These are phyloP conservation scores for Leiothrix lutea DNA, from an alignment of 2,113 vertebrate genomes.

Conservation along the genomic window DNA sequence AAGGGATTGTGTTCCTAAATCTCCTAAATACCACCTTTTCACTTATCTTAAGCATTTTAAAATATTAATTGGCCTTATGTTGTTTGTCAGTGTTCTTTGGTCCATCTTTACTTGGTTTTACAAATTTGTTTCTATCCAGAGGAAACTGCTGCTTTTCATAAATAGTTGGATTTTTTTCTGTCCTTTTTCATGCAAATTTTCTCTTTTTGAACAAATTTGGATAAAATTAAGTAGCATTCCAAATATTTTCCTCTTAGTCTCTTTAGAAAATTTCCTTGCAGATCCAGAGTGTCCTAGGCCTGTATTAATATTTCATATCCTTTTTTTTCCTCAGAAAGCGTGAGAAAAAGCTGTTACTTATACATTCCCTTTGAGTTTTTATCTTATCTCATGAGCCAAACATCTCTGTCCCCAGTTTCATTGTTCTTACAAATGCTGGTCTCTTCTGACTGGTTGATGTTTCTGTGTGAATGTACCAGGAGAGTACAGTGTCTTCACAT, in stretches of 20 bases:
- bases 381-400: not conserved
- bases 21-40: not conserved
- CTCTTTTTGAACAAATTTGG: not conserved
- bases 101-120: not conserved
- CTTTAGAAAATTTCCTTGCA: not conserved
- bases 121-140: not conserved
- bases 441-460: not conserved
- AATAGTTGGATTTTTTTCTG: not conserved
- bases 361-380: not conserved
- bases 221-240: not conserved
- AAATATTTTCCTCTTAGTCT: not conserved
- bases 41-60: not conserved
- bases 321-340: fast-evolving
- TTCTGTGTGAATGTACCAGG: not conserved
- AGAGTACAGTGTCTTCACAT: not conserved
- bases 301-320: not conserved
- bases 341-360: not conserved
- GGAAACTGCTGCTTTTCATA: not conserved
- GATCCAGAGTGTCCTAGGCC: not conserved
- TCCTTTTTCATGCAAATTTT: not conserved
- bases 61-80: not conserved
- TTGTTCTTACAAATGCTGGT: not conserved
- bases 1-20: not conserved
- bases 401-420: not conserved
- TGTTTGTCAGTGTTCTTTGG: not conserved